Percentiles rank a stretch among this genome's conserved stretches.
These are phyloP conservation scores for Drosophila sp. DNA, from an alignment of 1,140 invertebrate species.

Conservation along the genomic window DNA sequence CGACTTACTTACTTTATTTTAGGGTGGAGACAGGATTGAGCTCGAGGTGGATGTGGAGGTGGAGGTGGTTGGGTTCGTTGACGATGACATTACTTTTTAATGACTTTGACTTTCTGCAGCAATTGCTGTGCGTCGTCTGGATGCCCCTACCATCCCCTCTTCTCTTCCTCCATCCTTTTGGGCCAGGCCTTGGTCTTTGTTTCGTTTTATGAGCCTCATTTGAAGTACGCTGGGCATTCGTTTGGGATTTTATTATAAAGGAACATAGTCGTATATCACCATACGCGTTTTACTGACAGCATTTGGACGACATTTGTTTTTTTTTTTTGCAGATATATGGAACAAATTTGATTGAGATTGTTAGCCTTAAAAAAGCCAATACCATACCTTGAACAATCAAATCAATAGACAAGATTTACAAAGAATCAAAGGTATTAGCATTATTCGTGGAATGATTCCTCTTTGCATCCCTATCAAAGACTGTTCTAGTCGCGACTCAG, in stretches of 20 bases:
- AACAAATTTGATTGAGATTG: slow-evolving; percentile 4
- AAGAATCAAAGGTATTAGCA: neutral
- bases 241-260: slow-evolving; percentile 8
- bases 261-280: slow-evolving; percentile 10
- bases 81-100: slow-evolving; percentile 81
- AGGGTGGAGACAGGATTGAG: neutral
- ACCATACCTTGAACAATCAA: neutral
- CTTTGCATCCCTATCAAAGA: too few species aligned
- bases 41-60: slow-evolving; percentile 6
- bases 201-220: slow-evolving; percentile 58
- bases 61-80: slow-evolving; percentile 51
- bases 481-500: too few species aligned
- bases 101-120: slow-evolving; percentile 81
- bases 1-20: too few species aligned
- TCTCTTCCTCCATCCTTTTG: neutral
- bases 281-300: slow-evolving; percentile 9
- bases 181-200: slow-evolving; percentile 15
- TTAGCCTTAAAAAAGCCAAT: slow-evolving; percentile 3
- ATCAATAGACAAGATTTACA: neutral
- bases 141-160: neutral
- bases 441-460: too few species aligned
- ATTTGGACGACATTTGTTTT: neutral
- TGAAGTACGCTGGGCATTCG: slow-evolving; percentile 42
- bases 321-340: neutral
- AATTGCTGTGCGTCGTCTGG: slow-evolving; percentile 64